Conservation (phyloP, 2,113 vertebrate species). For the Craseonycteris thonglongyai region DNA sequence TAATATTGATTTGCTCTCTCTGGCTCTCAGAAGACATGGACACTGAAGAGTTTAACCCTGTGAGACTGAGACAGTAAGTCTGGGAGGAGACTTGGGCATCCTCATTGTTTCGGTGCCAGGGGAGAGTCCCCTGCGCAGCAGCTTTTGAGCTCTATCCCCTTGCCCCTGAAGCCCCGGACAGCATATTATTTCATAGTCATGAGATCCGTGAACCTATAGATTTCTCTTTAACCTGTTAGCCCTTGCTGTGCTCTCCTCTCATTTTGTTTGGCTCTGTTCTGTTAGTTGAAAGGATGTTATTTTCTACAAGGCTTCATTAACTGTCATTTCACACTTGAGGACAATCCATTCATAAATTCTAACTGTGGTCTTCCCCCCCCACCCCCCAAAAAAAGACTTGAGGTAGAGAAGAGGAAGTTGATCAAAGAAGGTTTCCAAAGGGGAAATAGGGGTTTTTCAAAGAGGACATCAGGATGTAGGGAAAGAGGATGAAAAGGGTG, state of each 20-base stretch:
- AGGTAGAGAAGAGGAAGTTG: not conserved
- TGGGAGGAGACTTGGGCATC: not conserved
- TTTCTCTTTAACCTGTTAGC: conserved; percentile 35
- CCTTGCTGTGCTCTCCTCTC: not conserved
- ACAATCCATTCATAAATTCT: conserved; percentile 11
- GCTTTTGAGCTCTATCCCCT: not conserved
- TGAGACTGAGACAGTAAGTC: not conserved
- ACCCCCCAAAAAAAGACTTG: not conserved
- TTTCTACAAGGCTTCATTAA: conserved; percentile 13
- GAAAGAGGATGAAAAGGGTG: not conserved
- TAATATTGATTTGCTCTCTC: not conserved
- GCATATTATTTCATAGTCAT: conserved; percentile 33
- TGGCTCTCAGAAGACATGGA: not conserved
- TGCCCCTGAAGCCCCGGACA: not conserved
- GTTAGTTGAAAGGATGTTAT: conserved; percentile 40
- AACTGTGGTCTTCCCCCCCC: not conserved
- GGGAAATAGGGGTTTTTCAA: not conserved
- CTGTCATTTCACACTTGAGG: not conserved
- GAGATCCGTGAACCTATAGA: not conserved
- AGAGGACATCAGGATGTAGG: not conserved
- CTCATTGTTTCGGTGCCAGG: not conserved
- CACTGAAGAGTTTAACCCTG: not conserved
- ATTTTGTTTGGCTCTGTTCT: not conserved
- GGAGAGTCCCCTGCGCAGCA: not conserved
- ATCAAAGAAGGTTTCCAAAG: not conserved